A percentile compares a stretch with the other conserved stretches of the same genome.
Conservation (phyloP, 2,113 vertebrate species). For the Siniperca knerii region DNA sequence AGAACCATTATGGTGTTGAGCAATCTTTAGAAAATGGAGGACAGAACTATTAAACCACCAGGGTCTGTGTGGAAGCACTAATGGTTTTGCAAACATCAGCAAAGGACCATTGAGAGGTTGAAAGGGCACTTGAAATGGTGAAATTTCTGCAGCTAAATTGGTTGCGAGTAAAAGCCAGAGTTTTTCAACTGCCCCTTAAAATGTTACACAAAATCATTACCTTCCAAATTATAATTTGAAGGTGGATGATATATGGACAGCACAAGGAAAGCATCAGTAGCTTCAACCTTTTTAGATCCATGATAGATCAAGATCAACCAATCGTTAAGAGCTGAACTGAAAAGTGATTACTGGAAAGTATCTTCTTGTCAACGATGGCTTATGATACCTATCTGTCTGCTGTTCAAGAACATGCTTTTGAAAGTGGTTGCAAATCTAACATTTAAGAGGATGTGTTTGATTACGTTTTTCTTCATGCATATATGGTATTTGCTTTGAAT, state of each 20-base stretch:
- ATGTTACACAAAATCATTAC: slow-evolving; percentile 17
- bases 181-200: slow-evolving; percentile 17
- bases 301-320: not conserved
- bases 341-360: slow-evolving; percentile 35
- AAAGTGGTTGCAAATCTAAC: not conserved
- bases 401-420: not conserved
- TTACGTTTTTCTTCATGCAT: not conserved
- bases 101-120: slow-evolving; percentile 48
- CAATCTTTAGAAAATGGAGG: slow-evolving; percentile 29
- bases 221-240: slow-evolving; percentile 15
- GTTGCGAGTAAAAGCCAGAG: slow-evolving; percentile 32
- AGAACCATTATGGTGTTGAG: slow-evolving; percentile 3
- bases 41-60: slow-evolving; percentile 47
- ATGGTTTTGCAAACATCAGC: slow-evolving; percentile 66
- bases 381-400: slow-evolving; percentile 18
- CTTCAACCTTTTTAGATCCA: not conserved
- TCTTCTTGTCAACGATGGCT: slow-evolving; percentile 15
- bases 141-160: slow-evolving; percentile 30
- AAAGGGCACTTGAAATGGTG: slow-evolving; percentile 31
- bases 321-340: slow-evolving; percentile 12
- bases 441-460: not conserved
- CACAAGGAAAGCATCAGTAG: slow-evolving; percentile 13
- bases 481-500: slow-evolving; percentile 7
- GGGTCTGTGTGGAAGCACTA: slow-evolving; percentile 54
- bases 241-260: slow-evolving; percentile 5